Evolutionary conservation across 2,113 vertebrate species (phyloP), one percentile per base, ranked within the genome.

Genomic region (Salvator merianae): DNA sequence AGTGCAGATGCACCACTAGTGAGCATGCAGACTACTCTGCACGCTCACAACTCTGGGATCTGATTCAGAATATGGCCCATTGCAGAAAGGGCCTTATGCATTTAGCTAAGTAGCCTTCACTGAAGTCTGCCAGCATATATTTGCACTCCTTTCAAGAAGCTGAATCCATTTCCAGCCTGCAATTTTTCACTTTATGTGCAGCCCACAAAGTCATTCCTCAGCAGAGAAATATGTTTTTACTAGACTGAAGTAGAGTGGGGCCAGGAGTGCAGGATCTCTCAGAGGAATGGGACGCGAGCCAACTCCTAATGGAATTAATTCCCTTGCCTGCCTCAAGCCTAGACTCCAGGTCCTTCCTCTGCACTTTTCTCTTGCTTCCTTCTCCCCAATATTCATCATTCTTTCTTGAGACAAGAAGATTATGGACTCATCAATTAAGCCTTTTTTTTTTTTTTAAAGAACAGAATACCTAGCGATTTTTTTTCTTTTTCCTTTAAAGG

Each of bases 301-400:
- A 82, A 53, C 6, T 10, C 38, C n/a, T 82, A 86, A 82, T 86
- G 74, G 85, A 12, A 86, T 82, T 63, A 65, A 36, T 86, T 77
- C 79, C 55, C 55, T 47, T 40, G 50, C 22, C 18, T 18, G 30
- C 38, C 79, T 86, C 66, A 63, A 62, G 75, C 75, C 43, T 20
- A 43, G 9, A 50, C n/a, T 62, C 43, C 72, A 16, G 34, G 22
- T 66, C 65, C 74, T 24, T 50, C 26, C 30, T 81, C 50, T 53
- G 10, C 16, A 9, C 16, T 3, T 18, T 18, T 32, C 32, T 12
- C 34, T 79, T 22, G n/a, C 5, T 73, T 5, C n/a, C 63, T 69
- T 47, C 73, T 59, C 28, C 16, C 24, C 65, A n/a, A 34, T 36
- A 71, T 76, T 32, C 18, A 47, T 77, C 81, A 65, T 74, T 43